phyloP scores from a whole-genome alignment of 2,888 invertebrate species.

The Yponomeuta plumbellus region DNA sequence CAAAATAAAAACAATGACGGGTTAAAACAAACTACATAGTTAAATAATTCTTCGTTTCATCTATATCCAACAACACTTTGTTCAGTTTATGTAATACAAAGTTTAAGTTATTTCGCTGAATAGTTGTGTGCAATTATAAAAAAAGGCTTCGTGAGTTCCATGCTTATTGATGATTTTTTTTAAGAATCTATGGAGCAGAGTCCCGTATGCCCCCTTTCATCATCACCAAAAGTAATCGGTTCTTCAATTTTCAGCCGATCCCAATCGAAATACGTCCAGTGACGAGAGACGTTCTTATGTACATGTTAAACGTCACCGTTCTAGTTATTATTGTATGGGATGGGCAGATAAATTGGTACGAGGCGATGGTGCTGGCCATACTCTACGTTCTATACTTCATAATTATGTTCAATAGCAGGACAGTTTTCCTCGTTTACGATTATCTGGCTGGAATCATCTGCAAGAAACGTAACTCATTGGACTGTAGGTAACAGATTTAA shows the following conservation, averaged over 20 bases:
- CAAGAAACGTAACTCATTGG: not conserved
- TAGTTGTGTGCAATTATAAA: no score
- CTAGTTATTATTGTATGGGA: slow-evolving; percentile 87
- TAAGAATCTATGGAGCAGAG: no score
- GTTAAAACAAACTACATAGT: no score
- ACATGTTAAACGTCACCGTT: slow-evolving; percentile 82
- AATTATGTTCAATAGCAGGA: slow-evolving; percentile 82
- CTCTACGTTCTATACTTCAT: slow-evolving; percentile 86
- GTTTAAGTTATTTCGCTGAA: no score
- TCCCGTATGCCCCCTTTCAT: no score
- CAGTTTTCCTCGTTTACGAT: slow-evolving; percentile 45
- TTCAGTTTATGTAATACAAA: no score
- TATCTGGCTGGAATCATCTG: not conserved
- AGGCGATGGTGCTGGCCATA: slow-evolving; percentile 82
- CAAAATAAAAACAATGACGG: no score
- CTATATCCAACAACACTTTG: no score
- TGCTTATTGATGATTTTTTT: no score
- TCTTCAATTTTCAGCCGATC: slow-evolving; percentile 75
- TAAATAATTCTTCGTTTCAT: no score
- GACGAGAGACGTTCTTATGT: slow-evolving; percentile 87
- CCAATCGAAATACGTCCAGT: slow-evolving; percentile 88
- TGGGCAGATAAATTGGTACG: slow-evolving; percentile 86
- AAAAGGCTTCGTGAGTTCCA: no score
- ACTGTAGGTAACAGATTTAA: not conserved
- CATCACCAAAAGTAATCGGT: no score